These are phyloP conservation scores for Odobenus rosmarus DNA, from an alignment of 2,113 vertebrate species.

Conservation along the genomic window DNA sequence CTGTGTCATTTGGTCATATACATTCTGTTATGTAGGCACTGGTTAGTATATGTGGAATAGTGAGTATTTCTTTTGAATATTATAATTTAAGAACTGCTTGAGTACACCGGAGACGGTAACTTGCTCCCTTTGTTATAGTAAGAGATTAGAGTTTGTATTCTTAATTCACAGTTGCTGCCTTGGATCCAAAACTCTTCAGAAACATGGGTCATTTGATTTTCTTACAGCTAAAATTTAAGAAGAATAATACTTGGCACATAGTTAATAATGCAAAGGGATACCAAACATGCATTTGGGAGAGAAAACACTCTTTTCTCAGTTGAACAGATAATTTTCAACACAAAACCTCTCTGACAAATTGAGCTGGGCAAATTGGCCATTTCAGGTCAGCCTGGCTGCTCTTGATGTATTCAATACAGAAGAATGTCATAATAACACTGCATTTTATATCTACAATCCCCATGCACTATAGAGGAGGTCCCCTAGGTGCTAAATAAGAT, in stretches of 20 bases:
- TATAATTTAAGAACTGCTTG: background rate
- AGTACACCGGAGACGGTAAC: background rate
- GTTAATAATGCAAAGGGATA: background rate
- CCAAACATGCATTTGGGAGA: background rate
- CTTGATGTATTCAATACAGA: background rate
- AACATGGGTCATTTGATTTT: slow-evolving; percentile 26
- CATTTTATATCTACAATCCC: background rate
- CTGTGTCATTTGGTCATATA: background rate
- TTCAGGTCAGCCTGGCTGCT: background rate
- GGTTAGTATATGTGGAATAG: background rate
- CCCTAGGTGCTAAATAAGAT: background rate
- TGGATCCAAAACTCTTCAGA: background rate
- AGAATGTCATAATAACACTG: background rate
- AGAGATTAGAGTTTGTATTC: background rate
- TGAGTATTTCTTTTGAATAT: background rate
- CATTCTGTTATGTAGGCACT: background rate
- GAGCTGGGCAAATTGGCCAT: background rate
- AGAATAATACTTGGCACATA: background rate
- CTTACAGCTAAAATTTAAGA: background rate
- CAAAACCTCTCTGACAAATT: background rate
- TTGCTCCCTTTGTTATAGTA: background rate
- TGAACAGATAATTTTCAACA: slow-evolving; percentile 50
- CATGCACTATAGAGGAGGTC: background rate
- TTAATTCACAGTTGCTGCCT: background rate
- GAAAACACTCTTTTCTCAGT: slow-evolving; percentile 27